phyloP scores from a whole-genome alignment of 2,888 invertebrate species.

The Sclerodermus sp. region DNA sequence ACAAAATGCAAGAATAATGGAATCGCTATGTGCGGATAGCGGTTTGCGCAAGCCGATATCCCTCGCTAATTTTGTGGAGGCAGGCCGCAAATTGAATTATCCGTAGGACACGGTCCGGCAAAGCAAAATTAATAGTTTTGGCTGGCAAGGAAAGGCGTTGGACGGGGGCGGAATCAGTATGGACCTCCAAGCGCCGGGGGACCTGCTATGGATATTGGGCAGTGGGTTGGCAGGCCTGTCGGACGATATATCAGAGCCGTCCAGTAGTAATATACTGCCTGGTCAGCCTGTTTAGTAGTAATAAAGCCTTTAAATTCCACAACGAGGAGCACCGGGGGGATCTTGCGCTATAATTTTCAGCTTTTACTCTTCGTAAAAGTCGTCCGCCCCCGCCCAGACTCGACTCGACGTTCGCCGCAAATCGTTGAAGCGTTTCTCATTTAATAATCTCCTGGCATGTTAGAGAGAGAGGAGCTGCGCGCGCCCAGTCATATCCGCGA shows the following conservation, averaged over 20 bases:
- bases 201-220: conserved; percentile 40
- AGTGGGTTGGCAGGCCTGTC: conserved; percentile 36
- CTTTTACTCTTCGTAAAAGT: not conserved
- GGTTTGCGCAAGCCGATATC: conserved; percentile 27
- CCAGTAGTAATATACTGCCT: conserved; percentile 44
- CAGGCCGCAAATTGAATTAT: conserved; percentile 43
- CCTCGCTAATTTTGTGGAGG: conserved; percentile 39
- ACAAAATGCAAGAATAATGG: too few relatives aligned
- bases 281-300: conserved; percentile 47
- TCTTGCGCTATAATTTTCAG: not conserved
- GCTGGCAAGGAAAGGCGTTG: conserved; percentile 32
- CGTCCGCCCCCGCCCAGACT: not conserved
- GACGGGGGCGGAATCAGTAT: not conserved
- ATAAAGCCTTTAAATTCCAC: conserved; percentile 35
- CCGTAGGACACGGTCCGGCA: conserved; percentile 31
- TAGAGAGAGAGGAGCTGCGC: too few relatives aligned
- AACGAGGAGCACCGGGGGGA: not conserved
- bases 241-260: conserved; percentile 43
- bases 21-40: not conserved
- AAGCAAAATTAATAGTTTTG: conserved; percentile 52
- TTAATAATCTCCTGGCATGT: too few relatives aligned
- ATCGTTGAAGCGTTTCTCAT: too few relatives aligned
- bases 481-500: too few relatives aligned
- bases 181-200: conserved; percentile 16
- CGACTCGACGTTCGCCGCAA: not conserved